Conservation (phyloP, 2,888 invertebrate genomes). For the Cacoxenus indagator region DNA sequence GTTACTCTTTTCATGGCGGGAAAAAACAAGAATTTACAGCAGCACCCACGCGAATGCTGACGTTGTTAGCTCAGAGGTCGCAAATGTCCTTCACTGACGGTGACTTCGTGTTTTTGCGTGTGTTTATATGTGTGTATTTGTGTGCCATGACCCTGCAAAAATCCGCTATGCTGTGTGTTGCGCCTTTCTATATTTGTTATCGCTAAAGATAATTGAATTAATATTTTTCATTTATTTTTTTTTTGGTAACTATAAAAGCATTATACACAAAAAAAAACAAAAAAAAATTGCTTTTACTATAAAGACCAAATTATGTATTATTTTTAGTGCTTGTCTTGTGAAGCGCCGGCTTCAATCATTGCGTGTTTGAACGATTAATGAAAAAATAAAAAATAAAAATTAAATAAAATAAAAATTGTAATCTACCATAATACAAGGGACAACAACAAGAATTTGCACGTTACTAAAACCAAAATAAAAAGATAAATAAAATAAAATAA, state of each 20-base stretch:
- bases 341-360: neutral
- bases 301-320: too few species aligned
- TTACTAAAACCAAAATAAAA: neutral
- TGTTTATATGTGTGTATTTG: too few species aligned
- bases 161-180: conserved; percentile 6
- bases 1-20: too few species aligned
- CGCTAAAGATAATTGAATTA: conserved; percentile 11
- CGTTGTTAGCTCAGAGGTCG: too few species aligned
- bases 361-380: neutral
- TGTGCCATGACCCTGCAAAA: too few species aligned
- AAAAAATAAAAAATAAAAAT: neutral
- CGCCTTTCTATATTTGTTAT: conserved; percentile 1
- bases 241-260: neutral
- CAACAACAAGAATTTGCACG: conserved; percentile 12
- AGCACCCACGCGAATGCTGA: too few species aligned
- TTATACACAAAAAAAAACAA: neutral
- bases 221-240: neutral
- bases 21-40: too few species aligned
- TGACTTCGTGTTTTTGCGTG: too few species aligned
- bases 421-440: neutral
- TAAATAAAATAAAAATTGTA: neutral
- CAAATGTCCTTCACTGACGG: too few species aligned
- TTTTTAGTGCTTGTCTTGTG: too few species aligned
- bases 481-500: neutral
- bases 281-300: too few species aligned